Percentiles rank a stretch among this genome's conserved stretches.
Evolutionary conservation across 2,113 vertebrate species (phyloP).

Genomic region (Halcyon malimbica): DNA sequence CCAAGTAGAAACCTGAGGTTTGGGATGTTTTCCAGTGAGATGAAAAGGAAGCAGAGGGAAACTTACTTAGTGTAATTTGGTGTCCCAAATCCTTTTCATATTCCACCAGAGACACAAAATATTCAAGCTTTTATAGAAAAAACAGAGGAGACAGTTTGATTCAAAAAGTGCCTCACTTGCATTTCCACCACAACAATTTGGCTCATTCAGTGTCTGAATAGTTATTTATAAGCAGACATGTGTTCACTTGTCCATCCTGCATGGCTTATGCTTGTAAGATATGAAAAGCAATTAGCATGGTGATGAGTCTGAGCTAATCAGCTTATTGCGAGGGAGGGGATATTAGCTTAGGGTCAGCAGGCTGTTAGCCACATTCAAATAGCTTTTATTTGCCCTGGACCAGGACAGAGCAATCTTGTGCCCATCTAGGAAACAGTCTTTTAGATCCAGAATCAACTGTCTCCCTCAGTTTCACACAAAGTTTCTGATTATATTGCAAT

Average conservation of each 20-base stretch:
- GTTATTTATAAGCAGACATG: conserved; percentile 27
- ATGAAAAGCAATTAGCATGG: conserved; percentile 30
- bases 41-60: neutral
- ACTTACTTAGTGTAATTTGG: neutral
- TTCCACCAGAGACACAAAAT: neutral
- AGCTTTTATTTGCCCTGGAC: neutral
- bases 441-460: neutral
- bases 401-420: neutral
- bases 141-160: neutral
- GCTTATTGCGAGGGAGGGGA: neutral
- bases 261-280: neutral
- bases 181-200: neutral
- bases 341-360: neutral
- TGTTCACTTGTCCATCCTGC: conserved; percentile 19
- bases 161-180: neutral
- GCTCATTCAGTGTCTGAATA: neutral
- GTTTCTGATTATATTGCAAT: neutral
- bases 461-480: neutral
- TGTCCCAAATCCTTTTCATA: neutral
- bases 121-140: neutral
- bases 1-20: conserved; percentile 5
- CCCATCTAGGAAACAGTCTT: neutral
- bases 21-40: neutral
- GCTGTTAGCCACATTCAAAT: neutral
- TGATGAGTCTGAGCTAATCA: conserved; percentile 23